A percentile compares a stretch with the other conserved stretches of the same genome.
These are phyloP conservation scores for Mechanitis mazaeus DNA, from an alignment of 2,888 invertebrate species.

Conservation along the genomic window DNA sequence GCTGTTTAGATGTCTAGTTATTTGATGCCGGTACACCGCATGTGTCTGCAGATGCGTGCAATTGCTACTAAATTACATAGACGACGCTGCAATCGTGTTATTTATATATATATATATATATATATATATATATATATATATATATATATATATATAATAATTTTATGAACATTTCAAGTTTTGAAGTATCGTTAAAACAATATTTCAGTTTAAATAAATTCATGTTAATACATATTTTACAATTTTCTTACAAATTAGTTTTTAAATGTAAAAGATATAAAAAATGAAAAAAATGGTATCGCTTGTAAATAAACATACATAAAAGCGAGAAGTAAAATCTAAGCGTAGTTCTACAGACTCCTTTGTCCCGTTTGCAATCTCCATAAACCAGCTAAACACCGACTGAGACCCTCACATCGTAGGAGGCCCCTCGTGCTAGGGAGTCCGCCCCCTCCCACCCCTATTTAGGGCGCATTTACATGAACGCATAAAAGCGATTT, in stretches of 20 bases:
- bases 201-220: no score
- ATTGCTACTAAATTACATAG: conserved; percentile 25
- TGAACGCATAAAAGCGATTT: conserved; percentile 21
- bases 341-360: conserved; percentile 62
- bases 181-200: no score
- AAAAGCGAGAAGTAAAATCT: conserved; percentile 38
- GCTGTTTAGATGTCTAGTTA: conserved; percentile 9
- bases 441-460: conserved; percentile 28
- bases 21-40: conserved; percentile 16
- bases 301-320: neutral
- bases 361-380: conserved; percentile 74
- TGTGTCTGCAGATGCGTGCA: conserved; percentile 22
- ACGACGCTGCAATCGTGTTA: conserved; percentile 10
- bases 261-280: no score
- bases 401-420: conserved; percentile 60
- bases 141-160: conserved; percentile 1
- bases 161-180: neutral
- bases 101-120: neutral
- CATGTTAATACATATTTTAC: no score
- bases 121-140: neutral
- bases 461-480: conserved; percentile 18
- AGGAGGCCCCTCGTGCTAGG: conserved; percentile 33
- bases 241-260: no score
- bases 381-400: conserved; percentile 75
- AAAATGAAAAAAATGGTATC: no score